Percentiles rank a stretch among this genome's conserved stretches.
phyloP scores from a whole-genome alignment of 2,888 invertebrate species.

The Syrphus vitripennis region DNA sequence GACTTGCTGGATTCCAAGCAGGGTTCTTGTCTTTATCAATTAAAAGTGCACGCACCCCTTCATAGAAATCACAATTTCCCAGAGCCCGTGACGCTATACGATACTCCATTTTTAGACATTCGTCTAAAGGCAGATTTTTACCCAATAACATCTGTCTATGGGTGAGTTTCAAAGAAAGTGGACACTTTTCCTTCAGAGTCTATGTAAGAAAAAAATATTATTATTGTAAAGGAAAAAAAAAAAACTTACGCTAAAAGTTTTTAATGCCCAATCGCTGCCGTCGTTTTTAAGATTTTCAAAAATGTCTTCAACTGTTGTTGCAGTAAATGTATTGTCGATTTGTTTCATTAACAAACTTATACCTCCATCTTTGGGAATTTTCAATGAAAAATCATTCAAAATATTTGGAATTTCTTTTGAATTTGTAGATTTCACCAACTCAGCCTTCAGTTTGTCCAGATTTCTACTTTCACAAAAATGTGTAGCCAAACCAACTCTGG shows the following conservation, averaged over 20 bases:
- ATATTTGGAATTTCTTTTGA: slow-evolving; percentile 77
- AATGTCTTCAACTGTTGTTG: slow-evolving; percentile 90
- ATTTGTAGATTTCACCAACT: slow-evolving; percentile 76
- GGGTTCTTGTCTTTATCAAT: slow-evolving; percentile 97
- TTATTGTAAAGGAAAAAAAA: not conserved
- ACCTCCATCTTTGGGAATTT: slow-evolving; percentile 85
- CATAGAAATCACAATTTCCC: slow-evolving; percentile 89
- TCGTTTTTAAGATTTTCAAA: slow-evolving; percentile 88
- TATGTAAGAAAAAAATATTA: slow-evolving; percentile 73
- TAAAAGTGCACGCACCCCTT: slow-evolving; percentile 93
- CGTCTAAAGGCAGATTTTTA: slow-evolving; percentile 86
- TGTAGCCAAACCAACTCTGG: slow-evolving; percentile 95
- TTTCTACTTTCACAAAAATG: slow-evolving; percentile 84
- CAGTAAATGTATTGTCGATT: slow-evolving; percentile 90
- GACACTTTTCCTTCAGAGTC: slow-evolving; percentile 90
- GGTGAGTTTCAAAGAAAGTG: slow-evolving; percentile 95
- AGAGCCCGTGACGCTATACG: slow-evolving; percentile 86
- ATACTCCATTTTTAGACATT: slow-evolving; percentile 95
- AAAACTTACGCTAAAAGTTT: slow-evolving; percentile 84
- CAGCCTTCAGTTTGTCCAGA: slow-evolving; percentile 76
- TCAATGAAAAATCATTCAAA: slow-evolving; percentile 85
- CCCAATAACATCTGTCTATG: slow-evolving; percentile 90
- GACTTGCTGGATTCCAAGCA: slow-evolving; percentile 91
- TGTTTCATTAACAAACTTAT: slow-evolving; percentile 86
- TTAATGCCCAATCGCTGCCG: slow-evolving; percentile 90